Base-by-base conservation (phyloP, 2,888 invertebrate species). In the Lasius fuliginosus region DNA sequence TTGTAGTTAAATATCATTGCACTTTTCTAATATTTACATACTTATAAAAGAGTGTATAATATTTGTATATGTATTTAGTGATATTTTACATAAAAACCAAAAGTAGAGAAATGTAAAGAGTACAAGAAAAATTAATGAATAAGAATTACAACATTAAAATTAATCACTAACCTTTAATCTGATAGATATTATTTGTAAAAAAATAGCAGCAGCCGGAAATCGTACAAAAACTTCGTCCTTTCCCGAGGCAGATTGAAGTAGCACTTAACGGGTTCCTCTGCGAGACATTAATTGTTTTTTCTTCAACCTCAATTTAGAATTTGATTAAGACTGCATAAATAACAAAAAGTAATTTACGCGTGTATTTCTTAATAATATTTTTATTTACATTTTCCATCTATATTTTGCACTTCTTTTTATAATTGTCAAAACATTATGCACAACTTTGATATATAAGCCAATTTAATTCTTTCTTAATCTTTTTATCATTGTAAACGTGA, bases 241-340 rank as follows among this genome's bases (percentile, higher is more conserved):
- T n/a, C 12, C 30, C 18, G 15, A 74, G 46, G 36, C 40, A 53
- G 42, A 76, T 82, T 82, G 40, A 56, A 76, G 15, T 49, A 46
- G 84, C 81, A 84, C 73, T 84, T 81, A 67, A 23, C 12, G 18
- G 84, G 62, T 36, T 84, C 58, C 71, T 6, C 73, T 81, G 58
- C 15, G 73, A 23, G 23, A 30, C 67, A 76, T 76, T 75, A 58
- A 83, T 79, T 73, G 81, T 84, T 67, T 84, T 46, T 71, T 65
- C 15, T 68, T 36, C 67, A 53, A 76, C 68, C 18, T 40, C 49
- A 68, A 53, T 76, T 76, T 76, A 36, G 36, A 36, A n/a, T 18
- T 68, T 12, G 33, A 67, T 8, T 76, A 68, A 67, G 27, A 36
- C 15, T 15, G 11, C 6, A 18, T 15, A 46, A 42, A 49, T 33